A percentile compares a stretch with the other conserved stretches of the same genome.
phyloP scores from a whole-genome alignment of 2,797 vertebrate species.

The Coreius guichenoti region DNA sequence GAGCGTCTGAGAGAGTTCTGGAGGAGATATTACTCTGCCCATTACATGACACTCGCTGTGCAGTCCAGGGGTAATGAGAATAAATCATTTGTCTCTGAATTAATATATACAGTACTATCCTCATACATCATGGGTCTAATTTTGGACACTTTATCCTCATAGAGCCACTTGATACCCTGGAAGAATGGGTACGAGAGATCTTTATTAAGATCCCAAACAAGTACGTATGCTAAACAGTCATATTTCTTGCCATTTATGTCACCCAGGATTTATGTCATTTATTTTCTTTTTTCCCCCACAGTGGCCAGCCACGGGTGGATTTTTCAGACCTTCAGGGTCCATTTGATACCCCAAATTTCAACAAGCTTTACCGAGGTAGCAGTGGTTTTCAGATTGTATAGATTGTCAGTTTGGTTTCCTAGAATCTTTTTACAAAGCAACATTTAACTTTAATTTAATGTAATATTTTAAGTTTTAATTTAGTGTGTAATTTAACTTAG shows the following conservation, averaged over 20 bases:
- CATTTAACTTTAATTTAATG: background rate
- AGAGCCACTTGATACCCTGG: constrained; percentile 94
- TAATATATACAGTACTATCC: too few relatives aligned
- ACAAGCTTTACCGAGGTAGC: constrained; percentile 92
- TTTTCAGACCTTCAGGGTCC: constrained; percentile 89
- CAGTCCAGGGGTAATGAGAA: constrained; percentile 89
- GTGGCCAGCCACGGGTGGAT: constrained; percentile 81
- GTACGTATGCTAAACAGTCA: constrained; percentile 73
- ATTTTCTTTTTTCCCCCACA: constrained; percentile 55
- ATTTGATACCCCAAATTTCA: constrained; percentile 91
- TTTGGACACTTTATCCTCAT: background rate
- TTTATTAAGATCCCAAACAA: constrained; percentile 94
- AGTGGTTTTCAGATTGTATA: background rate
- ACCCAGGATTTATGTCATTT: background rate
- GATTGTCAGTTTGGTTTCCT: background rate
- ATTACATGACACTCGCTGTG: constrained; percentile 94
- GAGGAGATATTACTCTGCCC: constrained; percentile 90
- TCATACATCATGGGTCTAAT: background rate
- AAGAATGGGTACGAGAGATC: constrained; percentile 93
- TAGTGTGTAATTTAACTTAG: background rate
- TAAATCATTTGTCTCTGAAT: background rate
- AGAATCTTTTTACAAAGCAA: background rate
- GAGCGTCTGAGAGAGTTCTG: constrained; percentile 88
- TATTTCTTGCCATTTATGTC: background rate
- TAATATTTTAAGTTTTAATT: background rate